These are phyloP conservation scores for Platerodrilus igneus DNA, from an alignment of 2,888 invertebrate species.

Conservation along the genomic window DNA sequence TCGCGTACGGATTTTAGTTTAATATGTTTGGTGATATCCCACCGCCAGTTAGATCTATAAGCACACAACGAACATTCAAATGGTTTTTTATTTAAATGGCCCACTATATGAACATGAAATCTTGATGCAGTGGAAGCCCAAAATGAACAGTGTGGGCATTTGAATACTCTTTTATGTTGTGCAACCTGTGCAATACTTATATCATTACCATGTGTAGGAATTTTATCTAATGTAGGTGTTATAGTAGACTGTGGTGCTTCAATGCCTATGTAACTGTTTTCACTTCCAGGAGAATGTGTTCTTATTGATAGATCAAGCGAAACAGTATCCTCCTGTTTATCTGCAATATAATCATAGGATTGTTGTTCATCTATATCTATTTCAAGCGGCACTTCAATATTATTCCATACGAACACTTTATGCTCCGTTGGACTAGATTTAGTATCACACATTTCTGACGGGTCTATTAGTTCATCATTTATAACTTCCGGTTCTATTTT, in stretches of 20 bases:
- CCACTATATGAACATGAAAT: slow-evolving; percentile 91
- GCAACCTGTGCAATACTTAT: slow-evolving; percentile 61
- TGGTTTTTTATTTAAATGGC: slow-evolving; percentile 87
- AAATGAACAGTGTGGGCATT: slow-evolving; percentile 88
- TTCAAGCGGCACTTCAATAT: slow-evolving; percentile 52
- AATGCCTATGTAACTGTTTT: slow-evolving; percentile 38
- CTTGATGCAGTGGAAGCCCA: slow-evolving; percentile 91
- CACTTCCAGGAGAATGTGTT: slow-evolving; percentile 44
- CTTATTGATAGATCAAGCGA: slow-evolving; percentile 43
- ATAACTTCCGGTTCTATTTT: slow-evolving; percentile 42
- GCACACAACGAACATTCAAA: slow-evolving; percentile 93
- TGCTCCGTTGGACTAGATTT: slow-evolving; percentile 75
- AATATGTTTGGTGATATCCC: slow-evolving; percentile 96
- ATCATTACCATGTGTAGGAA: slow-evolving; percentile 55
- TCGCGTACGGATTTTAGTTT: slow-evolving; percentile 83
- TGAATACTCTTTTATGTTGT: slow-evolving; percentile 75
- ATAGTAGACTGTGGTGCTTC: slow-evolving; percentile 26
- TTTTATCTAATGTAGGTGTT: slow-evolving; percentile 51
- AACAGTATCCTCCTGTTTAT: slow-evolving; percentile 42
- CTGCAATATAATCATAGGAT: slow-evolving; percentile 43
- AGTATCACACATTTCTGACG: slow-evolving; percentile 27
- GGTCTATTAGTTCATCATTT: slow-evolving; percentile 4
- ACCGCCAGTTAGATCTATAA: slow-evolving; percentile 93
- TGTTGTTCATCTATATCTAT: slow-evolving; percentile 39
- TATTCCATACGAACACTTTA: slow-evolving; percentile 77